Evolutionary conservation across 2,113 vertebrate genomes (phyloP), one percentile per base, ranked within the genome.

Genomic region (Aphyosemion australe): DNA sequence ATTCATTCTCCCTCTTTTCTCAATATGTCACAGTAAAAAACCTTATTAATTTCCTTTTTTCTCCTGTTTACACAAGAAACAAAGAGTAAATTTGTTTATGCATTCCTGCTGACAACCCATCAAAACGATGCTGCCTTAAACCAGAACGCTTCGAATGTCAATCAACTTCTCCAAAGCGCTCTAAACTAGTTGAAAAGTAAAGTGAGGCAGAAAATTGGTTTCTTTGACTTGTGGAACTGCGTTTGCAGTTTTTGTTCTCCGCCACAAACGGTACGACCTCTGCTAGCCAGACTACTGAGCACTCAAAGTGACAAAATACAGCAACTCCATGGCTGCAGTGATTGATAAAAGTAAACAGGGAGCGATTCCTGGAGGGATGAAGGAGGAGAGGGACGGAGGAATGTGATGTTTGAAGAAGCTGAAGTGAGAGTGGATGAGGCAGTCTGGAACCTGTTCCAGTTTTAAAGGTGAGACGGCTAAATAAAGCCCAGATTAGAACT

Each of bases 391-490:
- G 56, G 61, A 74, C 13, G 20, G 59, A 68, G 62, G 34, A 57
- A 43, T n/a, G 62, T 32, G 54, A 78, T 54, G 63, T 60, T 68
- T 55, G 73, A 69, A 71, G 37, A 37, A 39, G 67, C 50, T 63
- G 61, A 69, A 57, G 42, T 58, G 72, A 49, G n/a, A 42, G 48
- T 13, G 5, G 61, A 62, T 59, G 70, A 76, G 55, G 62, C 69
- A 61, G 73, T 56, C 61, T 65, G 66, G 64, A 80, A 79, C 65
- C 55, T 87, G 88, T 72, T 88, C 87, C 70, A 88, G 65, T 90
- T 91, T 87, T 76, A 85, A 92, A 88, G 88, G 84, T 86, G 86
- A 88, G 63, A 69, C 56, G 15, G 64, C 86, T 87, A 86, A 88
- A 90, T 83, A 85, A 87, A 85, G 68, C 78, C 65, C 41, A 77